Evolutionary conservation across 2,888 invertebrate genomes (phyloP).

Genomic region (Acleris sparsana): DNA sequence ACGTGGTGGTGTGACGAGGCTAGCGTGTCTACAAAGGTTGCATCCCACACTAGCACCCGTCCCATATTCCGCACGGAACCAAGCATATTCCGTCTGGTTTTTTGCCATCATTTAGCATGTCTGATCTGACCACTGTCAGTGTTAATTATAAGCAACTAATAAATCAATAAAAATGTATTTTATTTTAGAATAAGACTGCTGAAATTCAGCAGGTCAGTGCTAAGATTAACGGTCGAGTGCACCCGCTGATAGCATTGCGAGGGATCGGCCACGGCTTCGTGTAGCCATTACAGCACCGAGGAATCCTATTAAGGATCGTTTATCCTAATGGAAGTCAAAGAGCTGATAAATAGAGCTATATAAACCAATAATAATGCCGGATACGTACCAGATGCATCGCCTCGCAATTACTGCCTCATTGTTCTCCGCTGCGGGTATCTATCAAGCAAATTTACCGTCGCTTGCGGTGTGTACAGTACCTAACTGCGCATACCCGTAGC

Average conservation of each 20-base stretch:
- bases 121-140: too few species aligned
- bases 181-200: too few species aligned
- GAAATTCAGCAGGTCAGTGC: too few species aligned
- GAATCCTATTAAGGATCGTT: slow-evolving; percentile 45
- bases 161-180: too few species aligned
- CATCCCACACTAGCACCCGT: too few species aligned
- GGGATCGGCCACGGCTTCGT: slow-evolving; percentile 10
- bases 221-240: slow-evolving; percentile 14
- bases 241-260: slow-evolving; percentile 23
- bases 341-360: slow-evolving; percentile 46
- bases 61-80: too few species aligned
- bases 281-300: slow-evolving; percentile 38
- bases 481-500: slow-evolving; percentile 25
- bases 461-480: slow-evolving; percentile 34
- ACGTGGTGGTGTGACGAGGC: too few species aligned
- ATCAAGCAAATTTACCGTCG: slow-evolving; percentile 47
- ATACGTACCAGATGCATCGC: slow-evolving; percentile 42
- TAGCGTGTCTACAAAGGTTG: too few species aligned
- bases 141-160: too few species aligned
- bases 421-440: slow-evolving; percentile 40
- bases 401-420: slow-evolving; percentile 45
- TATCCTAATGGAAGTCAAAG: slow-evolving; percentile 42
- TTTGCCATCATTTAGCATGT: too few species aligned
- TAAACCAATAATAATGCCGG: slow-evolving; percentile 46
- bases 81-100: too few species aligned